phyloP scores from a whole-genome alignment of 1,140 invertebrate species.

The Oryctes rhinoceros region DNA sequence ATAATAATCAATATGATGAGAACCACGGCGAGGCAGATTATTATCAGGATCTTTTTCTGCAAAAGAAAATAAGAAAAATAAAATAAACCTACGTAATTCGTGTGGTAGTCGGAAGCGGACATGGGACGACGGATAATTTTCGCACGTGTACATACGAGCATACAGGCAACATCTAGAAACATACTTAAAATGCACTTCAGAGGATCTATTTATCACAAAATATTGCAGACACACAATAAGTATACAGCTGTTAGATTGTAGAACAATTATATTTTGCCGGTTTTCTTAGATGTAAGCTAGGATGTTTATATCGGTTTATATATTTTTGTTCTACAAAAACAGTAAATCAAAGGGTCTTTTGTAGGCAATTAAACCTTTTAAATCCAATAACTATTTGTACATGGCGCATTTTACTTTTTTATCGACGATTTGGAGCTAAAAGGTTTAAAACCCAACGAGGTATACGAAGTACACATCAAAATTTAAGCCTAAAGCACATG shows the following conservation, averaged over 20 bases:
- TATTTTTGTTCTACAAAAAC: no score
- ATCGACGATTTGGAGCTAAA: no score
- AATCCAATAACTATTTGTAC: no score
- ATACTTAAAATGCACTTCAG: conserved; percentile 22
- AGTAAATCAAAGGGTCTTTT: no score
- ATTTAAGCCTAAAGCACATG: no score
- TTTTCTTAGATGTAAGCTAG: no score
- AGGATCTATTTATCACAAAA: background rate
- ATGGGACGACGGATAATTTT: background rate
- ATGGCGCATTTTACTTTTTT: no score
- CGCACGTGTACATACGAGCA: background rate
- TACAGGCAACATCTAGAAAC: conserved; percentile 29
- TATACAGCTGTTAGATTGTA: background rate
- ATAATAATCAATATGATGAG: conserved; percentile 79
- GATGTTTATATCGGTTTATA: no score
- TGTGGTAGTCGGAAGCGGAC: background rate
- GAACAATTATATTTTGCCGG: background rate
- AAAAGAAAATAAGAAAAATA: conserved; percentile 72
- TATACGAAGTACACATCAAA: no score
- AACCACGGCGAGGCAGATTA: conserved; percentile 79
- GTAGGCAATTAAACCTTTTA: no score
- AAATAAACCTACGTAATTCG: conserved; percentile 40
- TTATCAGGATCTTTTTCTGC: conserved; percentile 87
- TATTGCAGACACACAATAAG: background rate
- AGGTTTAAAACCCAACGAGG: no score